phyloP scores from a whole-genome alignment of 2,797 vertebrate species.

The Catamblyrhynchus diadema region DNA sequence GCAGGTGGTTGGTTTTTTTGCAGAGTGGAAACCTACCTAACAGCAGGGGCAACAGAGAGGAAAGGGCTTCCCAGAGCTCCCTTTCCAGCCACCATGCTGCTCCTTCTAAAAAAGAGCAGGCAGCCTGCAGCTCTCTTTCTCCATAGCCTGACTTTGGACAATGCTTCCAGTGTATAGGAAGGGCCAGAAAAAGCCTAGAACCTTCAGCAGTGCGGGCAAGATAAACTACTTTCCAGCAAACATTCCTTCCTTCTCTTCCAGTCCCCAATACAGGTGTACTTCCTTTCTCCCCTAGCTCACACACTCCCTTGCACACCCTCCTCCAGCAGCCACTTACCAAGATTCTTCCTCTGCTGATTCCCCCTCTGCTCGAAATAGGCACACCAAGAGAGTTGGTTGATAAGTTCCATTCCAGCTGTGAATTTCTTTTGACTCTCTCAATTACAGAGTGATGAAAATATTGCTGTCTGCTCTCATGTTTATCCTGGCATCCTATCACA shows the following conservation, averaged over 20 bases:
- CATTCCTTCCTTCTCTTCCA: not conserved
- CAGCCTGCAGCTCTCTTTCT: not conserved
- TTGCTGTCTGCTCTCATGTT: not conserved
- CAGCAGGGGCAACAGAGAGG: not conserved
- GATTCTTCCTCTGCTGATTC: not conserved
- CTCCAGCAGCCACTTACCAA: slow-evolving; percentile 31
- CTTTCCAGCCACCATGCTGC: not conserved
- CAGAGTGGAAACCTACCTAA: not conserved
- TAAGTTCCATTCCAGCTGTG: slow-evolving; percentile 3
- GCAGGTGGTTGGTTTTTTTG: not conserved
- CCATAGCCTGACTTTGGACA: not conserved
- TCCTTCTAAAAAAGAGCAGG: not conserved
- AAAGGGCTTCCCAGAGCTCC: not conserved
- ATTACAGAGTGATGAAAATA: slow-evolving; percentile 24
- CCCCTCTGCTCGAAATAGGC: not conserved
- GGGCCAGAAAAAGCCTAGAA: not conserved
- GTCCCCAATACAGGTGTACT: not conserved
- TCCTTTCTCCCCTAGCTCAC: not conserved
- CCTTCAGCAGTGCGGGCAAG: not conserved
- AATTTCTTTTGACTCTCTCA: not conserved
- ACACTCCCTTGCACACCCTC: not conserved
- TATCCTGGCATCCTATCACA: not conserved
- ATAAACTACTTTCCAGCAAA: not conserved
- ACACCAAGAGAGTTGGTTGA: slow-evolving; percentile 25
- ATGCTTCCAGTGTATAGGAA: not conserved